phyloP scores from a whole-genome alignment of 2,113 vertebrate genomes.

The Willisornis vidua region DNA sequence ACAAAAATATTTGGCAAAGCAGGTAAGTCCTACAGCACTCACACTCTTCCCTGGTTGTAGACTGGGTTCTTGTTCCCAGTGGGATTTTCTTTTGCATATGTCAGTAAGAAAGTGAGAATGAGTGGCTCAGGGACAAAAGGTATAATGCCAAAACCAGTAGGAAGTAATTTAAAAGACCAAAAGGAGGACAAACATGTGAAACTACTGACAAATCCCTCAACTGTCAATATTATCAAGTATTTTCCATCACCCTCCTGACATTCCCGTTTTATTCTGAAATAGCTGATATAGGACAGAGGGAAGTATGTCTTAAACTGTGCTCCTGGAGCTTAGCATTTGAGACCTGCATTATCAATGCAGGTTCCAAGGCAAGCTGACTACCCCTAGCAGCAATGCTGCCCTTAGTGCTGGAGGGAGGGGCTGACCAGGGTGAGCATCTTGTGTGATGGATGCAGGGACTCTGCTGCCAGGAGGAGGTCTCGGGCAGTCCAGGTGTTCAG shows the following conservation, averaged over 20 bases:
- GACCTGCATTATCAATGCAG: not conserved
- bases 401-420: not conserved
- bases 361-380: not conserved
- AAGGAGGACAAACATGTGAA: not conserved
- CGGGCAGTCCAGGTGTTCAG: not conserved
- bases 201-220: not conserved
- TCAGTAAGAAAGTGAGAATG: not conserved
- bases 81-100: not conserved
- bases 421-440: not conserved
- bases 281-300: not conserved
- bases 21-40: not conserved
- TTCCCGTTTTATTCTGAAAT: conserved; percentile 3
- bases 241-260: not conserved
- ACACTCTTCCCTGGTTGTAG: not conserved
- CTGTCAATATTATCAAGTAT: not conserved
- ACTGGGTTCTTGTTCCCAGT: not conserved
- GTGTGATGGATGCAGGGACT: not conserved
- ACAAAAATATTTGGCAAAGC: not conserved
- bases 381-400: not conserved
- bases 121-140: not conserved
- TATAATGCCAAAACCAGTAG: not conserved
- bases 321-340: not conserved
- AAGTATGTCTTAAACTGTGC: not conserved
- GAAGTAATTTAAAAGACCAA: not conserved
- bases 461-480: not conserved